A percentile compares a stretch with the other conserved stretches of the same genome.
These are phyloP conservation scores for Bubalus kerabau DNA, from an alignment of 2,113 vertebrate species.

Conservation along the genomic window DNA sequence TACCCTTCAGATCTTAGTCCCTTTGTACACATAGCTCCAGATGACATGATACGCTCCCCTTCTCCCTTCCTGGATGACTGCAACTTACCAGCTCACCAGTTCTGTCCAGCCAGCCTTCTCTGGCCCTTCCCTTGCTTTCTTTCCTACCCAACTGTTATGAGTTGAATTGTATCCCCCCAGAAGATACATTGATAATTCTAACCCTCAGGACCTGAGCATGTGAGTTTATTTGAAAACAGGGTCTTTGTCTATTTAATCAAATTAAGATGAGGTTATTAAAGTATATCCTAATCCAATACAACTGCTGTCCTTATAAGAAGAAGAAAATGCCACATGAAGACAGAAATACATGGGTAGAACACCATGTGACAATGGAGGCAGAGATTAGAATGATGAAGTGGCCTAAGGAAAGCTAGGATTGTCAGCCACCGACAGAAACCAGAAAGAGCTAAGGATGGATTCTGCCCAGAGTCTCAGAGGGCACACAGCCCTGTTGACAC, in stretches of 20 bases:
- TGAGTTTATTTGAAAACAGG: not conserved
- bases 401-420: not conserved
- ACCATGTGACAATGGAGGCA: not conserved
- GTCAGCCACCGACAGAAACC: not conserved
- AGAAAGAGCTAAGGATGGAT: not conserved
- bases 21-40: not conserved
- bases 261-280: not conserved
- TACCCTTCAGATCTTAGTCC: not conserved
- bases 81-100: not conserved
- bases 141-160: not conserved
- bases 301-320: not conserved
- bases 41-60: not conserved
- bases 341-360: not conserved
- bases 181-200: not conserved
- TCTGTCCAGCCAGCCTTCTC: not conserved
- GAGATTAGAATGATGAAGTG: not conserved
- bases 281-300: not conserved
- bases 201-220: not conserved
- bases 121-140: not conserved
- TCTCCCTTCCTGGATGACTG: not conserved
- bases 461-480: not conserved
- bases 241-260: not conserved
- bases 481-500: not conserved
- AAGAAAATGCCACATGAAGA: not conserved
- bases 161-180: not conserved